Conservation (phyloP, 1,140 invertebrate genomes). For the Metaphire vulgaris region DNA sequence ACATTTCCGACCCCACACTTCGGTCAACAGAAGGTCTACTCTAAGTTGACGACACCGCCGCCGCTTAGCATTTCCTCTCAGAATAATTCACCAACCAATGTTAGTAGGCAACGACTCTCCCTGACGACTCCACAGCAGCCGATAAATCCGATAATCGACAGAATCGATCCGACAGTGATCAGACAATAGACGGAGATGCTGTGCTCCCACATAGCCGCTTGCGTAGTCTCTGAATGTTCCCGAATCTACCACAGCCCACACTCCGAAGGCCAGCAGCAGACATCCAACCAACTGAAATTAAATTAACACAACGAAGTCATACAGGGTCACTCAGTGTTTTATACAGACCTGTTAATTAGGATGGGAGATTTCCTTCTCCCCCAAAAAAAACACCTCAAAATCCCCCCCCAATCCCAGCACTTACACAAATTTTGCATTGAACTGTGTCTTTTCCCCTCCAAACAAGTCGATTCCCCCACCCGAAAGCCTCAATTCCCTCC, state of each 20-base stretch:
- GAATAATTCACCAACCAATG: background rate
- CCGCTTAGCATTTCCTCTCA: too few relatives aligned
- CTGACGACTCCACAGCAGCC: background rate
- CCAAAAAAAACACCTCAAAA: too few relatives aligned
- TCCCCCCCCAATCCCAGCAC: too few relatives aligned
- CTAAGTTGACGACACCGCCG: too few relatives aligned
- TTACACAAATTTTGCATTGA: too few relatives aligned
- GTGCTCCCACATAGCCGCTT: background rate
- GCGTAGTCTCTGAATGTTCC: background rate
- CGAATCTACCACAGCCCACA: background rate
- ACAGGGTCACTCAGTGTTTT: too few relatives aligned
- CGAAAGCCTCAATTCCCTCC: too few relatives aligned
- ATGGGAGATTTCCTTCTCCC: too few relatives aligned
- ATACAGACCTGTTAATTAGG: background rate
- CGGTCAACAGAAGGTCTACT: too few relatives aligned
- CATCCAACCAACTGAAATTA: background rate
- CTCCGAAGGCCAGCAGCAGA: background rate
- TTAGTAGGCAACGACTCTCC: background rate
- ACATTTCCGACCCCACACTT: too few relatives aligned
- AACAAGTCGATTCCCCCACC: too few relatives aligned
- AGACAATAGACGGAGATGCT: background rate
- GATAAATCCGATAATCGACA: background rate
- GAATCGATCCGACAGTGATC: background rate
- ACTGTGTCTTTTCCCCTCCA: too few relatives aligned
- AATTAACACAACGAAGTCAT: background rate